These are phyloP conservation scores for Proisotoma minuta DNA, from an alignment of 2,888 invertebrate genomes.

Conservation along the genomic window DNA sequence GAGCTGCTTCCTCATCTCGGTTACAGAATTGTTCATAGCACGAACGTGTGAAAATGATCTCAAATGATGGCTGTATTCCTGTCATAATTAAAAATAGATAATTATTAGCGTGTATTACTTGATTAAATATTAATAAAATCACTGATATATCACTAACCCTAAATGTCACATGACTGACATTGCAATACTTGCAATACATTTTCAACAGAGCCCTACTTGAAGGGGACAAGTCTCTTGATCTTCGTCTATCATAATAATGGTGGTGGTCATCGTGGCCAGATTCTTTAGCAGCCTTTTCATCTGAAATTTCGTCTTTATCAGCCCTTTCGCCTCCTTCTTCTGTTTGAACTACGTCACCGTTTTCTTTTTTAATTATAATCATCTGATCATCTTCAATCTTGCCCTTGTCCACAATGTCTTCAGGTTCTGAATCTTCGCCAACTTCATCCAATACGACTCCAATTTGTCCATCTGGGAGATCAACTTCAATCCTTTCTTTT, in stretches of 20 bases:
- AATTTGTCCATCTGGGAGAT: conserved; percentile 24
- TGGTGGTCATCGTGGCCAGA: not conserved
- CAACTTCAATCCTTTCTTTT: conserved; percentile 16
- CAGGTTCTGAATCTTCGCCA: conserved; percentile 28
- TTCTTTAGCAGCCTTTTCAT: conserved; percentile 14
- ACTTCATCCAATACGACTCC: conserved; percentile 26
- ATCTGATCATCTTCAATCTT: conserved; percentile 1
- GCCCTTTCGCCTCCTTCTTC: conserved; percentile 18
- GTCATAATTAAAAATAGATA: conserved; percentile 5
- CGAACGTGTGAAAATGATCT: conserved; percentile 38
- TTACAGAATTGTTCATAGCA: conserved; percentile 36
- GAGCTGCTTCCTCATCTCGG: conserved; percentile 40
- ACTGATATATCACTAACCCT: conserved; percentile 32
- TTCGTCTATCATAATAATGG: not conserved
- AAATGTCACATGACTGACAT: conserved; percentile 42
- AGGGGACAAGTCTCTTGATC: conserved; percentile 10
- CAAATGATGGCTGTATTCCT: conserved; percentile 45
- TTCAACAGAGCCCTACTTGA: conserved; percentile 38
- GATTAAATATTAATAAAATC: not conserved
- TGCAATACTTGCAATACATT: conserved; percentile 44
- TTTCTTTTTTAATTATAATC: conserved; percentile 9
- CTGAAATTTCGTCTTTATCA: conserved; percentile 14
- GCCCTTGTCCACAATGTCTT: conserved; percentile 13
- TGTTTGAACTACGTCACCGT: conserved; percentile 8
- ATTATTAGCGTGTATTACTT: not conserved